Evolutionary conservation across 2,888 invertebrate species (phyloP).

Genomic region (Macrophya alboannulata): DNA sequence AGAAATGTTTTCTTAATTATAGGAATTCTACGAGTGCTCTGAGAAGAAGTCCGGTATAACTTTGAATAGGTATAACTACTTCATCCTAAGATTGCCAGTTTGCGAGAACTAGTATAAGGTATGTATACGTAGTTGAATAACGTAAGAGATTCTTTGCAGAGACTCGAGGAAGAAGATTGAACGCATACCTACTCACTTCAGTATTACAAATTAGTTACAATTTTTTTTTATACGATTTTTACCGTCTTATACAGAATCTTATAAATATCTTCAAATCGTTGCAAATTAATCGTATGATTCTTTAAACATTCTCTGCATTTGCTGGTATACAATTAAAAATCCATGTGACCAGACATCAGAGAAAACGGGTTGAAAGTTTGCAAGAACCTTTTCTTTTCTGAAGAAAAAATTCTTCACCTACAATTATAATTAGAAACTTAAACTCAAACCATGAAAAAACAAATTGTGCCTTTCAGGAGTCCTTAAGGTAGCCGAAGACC

Average conservation of each 20-base stretch:
- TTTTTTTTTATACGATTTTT: background rate
- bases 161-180: background rate
- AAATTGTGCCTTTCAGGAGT: background rate
- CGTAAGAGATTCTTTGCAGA: background rate
- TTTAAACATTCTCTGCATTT: too few species aligned
- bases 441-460: background rate
- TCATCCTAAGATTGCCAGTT: slow-evolving; percentile 29
- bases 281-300: too few species aligned
- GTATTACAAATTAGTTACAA: background rate
- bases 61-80: slow-evolving; percentile 30
- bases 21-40: background rate
- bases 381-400: too few species aligned
- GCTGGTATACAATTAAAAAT: too few species aligned
- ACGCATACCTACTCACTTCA: background rate
- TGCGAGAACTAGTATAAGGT: background rate
- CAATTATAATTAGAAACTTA: background rate
- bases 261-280: background rate
- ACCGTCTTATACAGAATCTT: background rate
- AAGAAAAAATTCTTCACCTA: too few species aligned
- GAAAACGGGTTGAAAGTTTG: too few species aligned
- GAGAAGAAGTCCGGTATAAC: background rate
- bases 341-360: too few species aligned
- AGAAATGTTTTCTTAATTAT: slow-evolving; percentile 28
- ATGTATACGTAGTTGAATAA: background rate
- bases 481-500: background rate